Evolutionary conservation across 1,140 invertebrate genomes (phyloP).

Genomic region (Aphis gossypii): DNA sequence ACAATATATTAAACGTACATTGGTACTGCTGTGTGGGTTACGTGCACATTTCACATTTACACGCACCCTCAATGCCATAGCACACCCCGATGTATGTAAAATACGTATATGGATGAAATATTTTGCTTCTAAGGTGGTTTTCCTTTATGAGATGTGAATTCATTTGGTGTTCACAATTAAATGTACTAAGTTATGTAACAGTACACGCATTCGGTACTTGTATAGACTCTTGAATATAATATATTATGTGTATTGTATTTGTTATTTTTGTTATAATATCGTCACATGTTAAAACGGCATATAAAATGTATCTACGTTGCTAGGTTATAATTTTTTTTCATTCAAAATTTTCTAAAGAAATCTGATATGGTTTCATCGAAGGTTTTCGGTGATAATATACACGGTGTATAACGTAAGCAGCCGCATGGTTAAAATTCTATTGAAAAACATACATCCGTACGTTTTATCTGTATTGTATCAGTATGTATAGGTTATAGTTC

Average conservation of each 20-base stretch:
- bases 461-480: background rate
- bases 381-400: background rate
- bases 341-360: background rate
- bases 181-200: conserved; percentile 7
- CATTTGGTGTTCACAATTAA: background rate
- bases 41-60: background rate
- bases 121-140: background rate
- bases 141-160: background rate
- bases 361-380: background rate
- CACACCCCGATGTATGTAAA: background rate
- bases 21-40: too few relatives aligned
- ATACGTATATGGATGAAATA: background rate
- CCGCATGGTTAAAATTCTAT: background rate
- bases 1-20: background rate
- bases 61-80: background rate
- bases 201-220: background rate
- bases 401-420: background rate
- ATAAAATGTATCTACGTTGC: background rate
- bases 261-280: background rate
- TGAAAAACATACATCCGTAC: background rate
- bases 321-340: background rate
- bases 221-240: background rate
- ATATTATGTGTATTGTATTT: background rate
- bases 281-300: background rate
- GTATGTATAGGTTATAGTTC: background rate